phyloP scores from a whole-genome alignment of 2,113 vertebrate species.

The Rhadina sibilatrix region DNA sequence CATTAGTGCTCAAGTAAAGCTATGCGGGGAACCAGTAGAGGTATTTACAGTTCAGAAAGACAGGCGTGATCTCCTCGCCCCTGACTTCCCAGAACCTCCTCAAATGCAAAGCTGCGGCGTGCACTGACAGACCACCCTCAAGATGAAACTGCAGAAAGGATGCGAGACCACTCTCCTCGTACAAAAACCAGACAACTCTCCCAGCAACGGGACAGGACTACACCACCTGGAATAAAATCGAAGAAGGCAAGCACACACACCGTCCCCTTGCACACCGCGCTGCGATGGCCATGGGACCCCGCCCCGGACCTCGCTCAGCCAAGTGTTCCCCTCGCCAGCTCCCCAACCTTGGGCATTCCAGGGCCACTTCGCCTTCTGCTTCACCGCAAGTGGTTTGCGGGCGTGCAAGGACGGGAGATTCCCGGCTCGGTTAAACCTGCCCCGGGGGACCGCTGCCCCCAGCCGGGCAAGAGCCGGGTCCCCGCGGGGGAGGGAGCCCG shows the following conservation, averaged over 20 bases:
- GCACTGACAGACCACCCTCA: background rate
- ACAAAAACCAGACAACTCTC: background rate
- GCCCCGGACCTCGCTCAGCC: background rate
- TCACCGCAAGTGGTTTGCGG: background rate
- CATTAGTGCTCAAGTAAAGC: background rate
- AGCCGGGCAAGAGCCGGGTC: background rate
- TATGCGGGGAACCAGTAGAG: accelerated
- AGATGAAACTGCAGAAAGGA: background rate
- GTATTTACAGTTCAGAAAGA: background rate
- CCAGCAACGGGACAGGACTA: background rate
- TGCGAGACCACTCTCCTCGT: background rate
- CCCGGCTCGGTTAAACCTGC: background rate
- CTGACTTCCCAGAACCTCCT: background rate
- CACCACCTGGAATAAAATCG: accelerated
- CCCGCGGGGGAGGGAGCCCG: too few relatives aligned
- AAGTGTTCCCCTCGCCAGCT: background rate
- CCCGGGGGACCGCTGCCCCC: background rate
- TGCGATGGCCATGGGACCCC: background rate
- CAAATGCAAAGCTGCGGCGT: accelerated
- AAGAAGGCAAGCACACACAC: too few relatives aligned
- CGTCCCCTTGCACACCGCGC: background rate
- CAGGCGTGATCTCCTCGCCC: background rate
- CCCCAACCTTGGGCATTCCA: background rate
- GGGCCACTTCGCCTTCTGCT: background rate
- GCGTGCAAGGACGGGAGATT: background rate